phyloP scores from a whole-genome alignment of 2,888 invertebrate species.

The Aplocera efformata region DNA sequence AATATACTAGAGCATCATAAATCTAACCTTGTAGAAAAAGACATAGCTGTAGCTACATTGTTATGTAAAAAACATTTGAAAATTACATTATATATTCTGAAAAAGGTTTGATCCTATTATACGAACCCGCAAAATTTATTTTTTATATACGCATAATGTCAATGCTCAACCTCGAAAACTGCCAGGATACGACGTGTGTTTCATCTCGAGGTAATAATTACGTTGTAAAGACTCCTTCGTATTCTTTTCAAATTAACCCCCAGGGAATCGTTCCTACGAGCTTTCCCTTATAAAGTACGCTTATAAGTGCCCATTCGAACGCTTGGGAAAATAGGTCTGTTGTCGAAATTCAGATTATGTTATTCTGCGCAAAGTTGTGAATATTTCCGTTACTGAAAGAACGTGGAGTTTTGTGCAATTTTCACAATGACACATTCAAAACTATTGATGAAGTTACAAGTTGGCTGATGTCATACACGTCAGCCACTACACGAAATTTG shows the following conservation, averaged over 20 bases:
- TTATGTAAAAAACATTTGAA: too few relatives aligned
- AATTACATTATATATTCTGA: too few relatives aligned
- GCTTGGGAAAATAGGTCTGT: slow-evolving; percentile 22
- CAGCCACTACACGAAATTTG: too few relatives aligned
- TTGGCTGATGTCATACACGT: too few relatives aligned
- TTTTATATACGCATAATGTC: too few relatives aligned
- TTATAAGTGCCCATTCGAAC: slow-evolving; percentile 27
- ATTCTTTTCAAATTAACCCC: slow-evolving; percentile 28
- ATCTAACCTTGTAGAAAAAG: too few relatives aligned
- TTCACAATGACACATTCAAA: too few relatives aligned
- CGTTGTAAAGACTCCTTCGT: slow-evolving; percentile 27
- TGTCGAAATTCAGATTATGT: slow-evolving; percentile 28
- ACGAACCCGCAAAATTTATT: too few relatives aligned
- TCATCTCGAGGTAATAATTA: slow-evolving; percentile 28
- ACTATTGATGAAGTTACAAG: too few relatives aligned
- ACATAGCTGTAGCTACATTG: too few relatives aligned
- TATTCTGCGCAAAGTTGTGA: slow-evolving; percentile 24
- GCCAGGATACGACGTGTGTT: slow-evolving; percentile 19
- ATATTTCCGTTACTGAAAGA: slow-evolving; percentile 12
- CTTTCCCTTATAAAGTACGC: slow-evolving; percentile 26
- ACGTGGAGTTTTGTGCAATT: not conserved
- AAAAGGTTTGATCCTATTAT: too few relatives aligned
- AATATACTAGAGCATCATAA: too few relatives aligned
- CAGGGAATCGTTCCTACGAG: slow-evolving; percentile 26
- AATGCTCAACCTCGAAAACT: slow-evolving; percentile 12